These are phyloP conservation scores for Parnassius glacialis DNA, from an alignment of 2,888 invertebrate species.

Conservation along the genomic window DNA sequence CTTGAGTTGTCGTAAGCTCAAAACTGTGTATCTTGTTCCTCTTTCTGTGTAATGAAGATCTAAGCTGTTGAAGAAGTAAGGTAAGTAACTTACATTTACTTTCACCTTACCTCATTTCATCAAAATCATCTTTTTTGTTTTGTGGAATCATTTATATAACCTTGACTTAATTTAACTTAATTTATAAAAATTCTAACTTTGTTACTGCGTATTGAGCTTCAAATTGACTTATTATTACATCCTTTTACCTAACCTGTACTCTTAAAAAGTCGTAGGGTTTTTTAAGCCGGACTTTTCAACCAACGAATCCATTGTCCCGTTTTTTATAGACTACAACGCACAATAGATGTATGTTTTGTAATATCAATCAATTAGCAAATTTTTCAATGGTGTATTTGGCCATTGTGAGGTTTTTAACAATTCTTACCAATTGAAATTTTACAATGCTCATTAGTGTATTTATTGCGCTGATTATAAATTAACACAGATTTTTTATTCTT, in stretches of 20 bases:
- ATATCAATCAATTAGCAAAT: constrained; percentile 9
- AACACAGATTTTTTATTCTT: too few relatives aligned
- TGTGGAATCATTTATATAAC: too few relatives aligned
- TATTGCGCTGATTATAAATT: too few relatives aligned
- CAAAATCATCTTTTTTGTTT: too few relatives aligned
- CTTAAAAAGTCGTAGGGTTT: too few relatives aligned
- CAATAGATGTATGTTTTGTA: constrained; percentile 12
- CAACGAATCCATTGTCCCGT: constrained; percentile 12
- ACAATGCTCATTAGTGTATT: too few relatives aligned
- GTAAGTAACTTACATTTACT: constrained; percentile 5
- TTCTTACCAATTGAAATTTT: background rate
- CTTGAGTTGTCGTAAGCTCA: too few relatives aligned
- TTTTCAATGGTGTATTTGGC: constrained; percentile 6
- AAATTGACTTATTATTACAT: too few relatives aligned
- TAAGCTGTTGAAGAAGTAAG: background rate
- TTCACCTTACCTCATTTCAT: background rate
- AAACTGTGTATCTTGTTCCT: background rate
- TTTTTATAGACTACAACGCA: constrained; percentile 5
- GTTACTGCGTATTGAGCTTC: too few relatives aligned
- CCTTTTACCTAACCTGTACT: too few relatives aligned
- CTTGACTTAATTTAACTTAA: too few relatives aligned
- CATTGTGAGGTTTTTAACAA: constrained; percentile 5
- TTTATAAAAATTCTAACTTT: too few relatives aligned
- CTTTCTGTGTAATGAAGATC: background rate
- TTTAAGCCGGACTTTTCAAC: background rate